Percentiles rank a stretch among this genome's conserved stretches.
These are phyloP conservation scores for Leuciscus waleckii DNA, from an alignment of 2,797 vertebrate species.

Conservation along the genomic window DNA sequence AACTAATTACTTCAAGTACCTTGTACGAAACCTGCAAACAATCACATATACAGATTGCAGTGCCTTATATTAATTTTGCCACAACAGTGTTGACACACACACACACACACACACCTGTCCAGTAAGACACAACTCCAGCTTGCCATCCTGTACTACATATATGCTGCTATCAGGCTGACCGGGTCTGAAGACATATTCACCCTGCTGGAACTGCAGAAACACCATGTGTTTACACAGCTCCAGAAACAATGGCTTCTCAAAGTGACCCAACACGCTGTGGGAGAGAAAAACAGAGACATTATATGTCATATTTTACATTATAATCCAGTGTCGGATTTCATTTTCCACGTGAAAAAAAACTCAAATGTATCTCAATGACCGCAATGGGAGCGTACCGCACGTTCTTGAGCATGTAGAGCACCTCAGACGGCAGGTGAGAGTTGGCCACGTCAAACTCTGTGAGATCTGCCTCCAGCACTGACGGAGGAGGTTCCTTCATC, in stretches of 20 bases:
- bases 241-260: constrained; percentile 95
- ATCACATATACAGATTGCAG: background rate
- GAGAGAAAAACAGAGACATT: constrained; percentile 22
- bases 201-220: constrained; percentile 90
- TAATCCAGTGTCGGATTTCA: background rate
- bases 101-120: constrained; percentile 68
- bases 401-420: constrained; percentile 98
- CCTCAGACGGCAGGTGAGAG: constrained; percentile 93
- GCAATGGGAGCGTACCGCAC: constrained; percentile 81
- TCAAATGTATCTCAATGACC: background rate
- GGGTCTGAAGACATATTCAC: constrained; percentile 91
- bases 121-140: constrained; percentile 92
- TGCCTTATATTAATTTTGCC: background rate
- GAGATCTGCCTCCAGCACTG: constrained; percentile 90
- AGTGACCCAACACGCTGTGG: constrained; percentile 92
- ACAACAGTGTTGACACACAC: background rate
- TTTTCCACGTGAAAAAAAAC: background rate
- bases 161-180: constrained; percentile 94
- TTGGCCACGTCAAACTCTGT: constrained; percentile 93
- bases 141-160: constrained; percentile 95
- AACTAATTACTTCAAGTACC: too few relatives aligned
- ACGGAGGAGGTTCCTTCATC: constrained; percentile 90
- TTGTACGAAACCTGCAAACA: too few relatives aligned
- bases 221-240: constrained; percentile 96
- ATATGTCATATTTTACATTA: background rate